Evolutionary conservation across 2,797 vertebrate species (phyloP).

Genomic region (Molothrus aeneus): DNA sequence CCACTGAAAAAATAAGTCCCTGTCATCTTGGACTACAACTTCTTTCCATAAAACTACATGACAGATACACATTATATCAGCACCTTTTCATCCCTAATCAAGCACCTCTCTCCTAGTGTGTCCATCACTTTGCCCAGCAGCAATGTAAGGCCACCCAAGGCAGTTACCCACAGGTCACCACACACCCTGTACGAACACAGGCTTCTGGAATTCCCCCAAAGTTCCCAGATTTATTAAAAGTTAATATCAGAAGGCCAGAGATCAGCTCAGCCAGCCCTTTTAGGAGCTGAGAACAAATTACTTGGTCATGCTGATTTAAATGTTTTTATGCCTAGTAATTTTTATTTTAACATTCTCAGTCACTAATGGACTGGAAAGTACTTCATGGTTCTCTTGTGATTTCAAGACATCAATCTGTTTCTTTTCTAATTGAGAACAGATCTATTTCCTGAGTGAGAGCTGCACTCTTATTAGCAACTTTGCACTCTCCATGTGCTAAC

Average conservation of each 20-base stretch:
- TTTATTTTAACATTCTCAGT: slow-evolving; percentile 36
- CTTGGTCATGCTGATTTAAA: slow-evolving; percentile 24
- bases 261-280: slow-evolving; percentile 43
- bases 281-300: slow-evolving; percentile 31
- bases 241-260: slow-evolving; percentile 46
- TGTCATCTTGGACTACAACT: background rate
- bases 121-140: background rate
- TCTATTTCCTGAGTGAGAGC: background rate
- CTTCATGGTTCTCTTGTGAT: background rate
- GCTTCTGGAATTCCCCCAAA: slow-evolving; percentile 26
- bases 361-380: slow-evolving; percentile 57
- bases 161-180: background rate
- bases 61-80: background rate
- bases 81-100: slow-evolving; percentile 1
- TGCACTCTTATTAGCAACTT: background rate
- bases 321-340: slow-evolving; percentile 56
- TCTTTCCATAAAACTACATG: slow-evolving; percentile 35
- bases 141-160: background rate
- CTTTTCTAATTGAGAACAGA: slow-evolving; percentile 34
- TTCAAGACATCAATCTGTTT: slow-evolving; percentile 47
- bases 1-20: background rate
- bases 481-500: background rate
- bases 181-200: background rate
- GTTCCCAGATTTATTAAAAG: slow-evolving; percentile 48
- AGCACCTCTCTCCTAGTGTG: background rate